Conservation (phyloP, 2,888 invertebrate species). For the Amblyjoppa proteus region DNA sequence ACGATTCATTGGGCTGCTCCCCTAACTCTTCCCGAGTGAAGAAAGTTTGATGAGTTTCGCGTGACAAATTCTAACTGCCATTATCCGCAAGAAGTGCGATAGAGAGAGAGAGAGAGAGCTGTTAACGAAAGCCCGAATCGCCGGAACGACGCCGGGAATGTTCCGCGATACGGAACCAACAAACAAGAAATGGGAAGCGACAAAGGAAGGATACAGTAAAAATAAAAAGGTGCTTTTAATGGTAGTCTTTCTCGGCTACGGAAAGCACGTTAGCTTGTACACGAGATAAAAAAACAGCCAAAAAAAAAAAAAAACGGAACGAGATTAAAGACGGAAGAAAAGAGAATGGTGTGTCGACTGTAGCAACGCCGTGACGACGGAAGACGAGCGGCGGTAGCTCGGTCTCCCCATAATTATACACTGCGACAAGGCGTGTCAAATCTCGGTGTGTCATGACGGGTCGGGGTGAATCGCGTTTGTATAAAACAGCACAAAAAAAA, state of each 20-base stretch:
- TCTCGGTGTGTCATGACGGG: background rate
- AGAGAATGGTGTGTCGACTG: constrained; percentile 20
- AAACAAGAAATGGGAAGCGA: background rate
- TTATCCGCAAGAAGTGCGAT: background rate
- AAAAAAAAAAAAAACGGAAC: background rate
- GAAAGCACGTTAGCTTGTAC: background rate
- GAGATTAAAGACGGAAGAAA: constrained; percentile 26
- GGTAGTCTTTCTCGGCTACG: background rate
- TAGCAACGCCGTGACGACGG: background rate
- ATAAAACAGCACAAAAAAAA: background rate
- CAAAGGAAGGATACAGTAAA: background rate
- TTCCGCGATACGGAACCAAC: constrained; percentile 6
- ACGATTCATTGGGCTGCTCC: background rate
- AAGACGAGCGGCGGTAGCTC: constrained; percentile 4
- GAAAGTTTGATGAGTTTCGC: background rate
- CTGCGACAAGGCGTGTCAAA: constrained; percentile 46
- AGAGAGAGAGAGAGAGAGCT: background rate
- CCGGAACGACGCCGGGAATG: background rate
- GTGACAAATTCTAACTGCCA: background rate
- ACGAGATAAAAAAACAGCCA: background rate
- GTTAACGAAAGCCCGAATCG: background rate
- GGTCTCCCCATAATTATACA: constrained; percentile 44
- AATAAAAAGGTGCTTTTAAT: constrained; percentile 4
- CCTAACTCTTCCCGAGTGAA: background rate
- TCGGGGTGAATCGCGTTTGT: constrained; percentile 16